These are phyloP conservation scores for Platysternon megacephalum DNA, from an alignment of 2,113 vertebrate genomes.

Conservation along the genomic window DNA sequence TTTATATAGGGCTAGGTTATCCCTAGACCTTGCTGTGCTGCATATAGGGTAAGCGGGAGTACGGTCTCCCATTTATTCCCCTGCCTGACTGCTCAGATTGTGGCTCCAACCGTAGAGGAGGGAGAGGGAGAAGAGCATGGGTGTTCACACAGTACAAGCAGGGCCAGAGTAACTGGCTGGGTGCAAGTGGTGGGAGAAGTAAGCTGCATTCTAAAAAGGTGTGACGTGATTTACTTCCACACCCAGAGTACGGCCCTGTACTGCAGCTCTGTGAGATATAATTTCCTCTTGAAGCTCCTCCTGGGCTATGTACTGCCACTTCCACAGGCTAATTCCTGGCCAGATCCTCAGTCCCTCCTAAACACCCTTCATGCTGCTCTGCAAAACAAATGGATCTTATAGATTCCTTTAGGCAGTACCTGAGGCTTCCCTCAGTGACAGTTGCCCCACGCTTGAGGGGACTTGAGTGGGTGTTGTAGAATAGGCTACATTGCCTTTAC, in stretches of 20 bases:
- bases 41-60: neutral
- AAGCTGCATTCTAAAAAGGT: neutral
- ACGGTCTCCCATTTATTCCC: fast-evolving
- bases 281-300: neutral
- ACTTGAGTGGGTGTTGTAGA: neutral
- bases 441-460: neutral
- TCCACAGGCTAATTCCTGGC: neutral
- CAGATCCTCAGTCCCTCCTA: neutral
- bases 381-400: neutral
- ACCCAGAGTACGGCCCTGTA: neutral
- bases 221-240: neutral
- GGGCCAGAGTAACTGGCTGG: neutral
- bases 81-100: fast-evolving
- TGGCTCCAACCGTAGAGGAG: neutral
- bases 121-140: neutral
- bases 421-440: neutral
- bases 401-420: neutral
- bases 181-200: neutral
- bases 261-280: fast-evolving
- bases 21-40: neutral
- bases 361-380: neutral
- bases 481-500: neutral
- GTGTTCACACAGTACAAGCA: neutral
- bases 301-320: neutral
- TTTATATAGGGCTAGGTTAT: neutral